phyloP scores from a whole-genome alignment of 2,113 vertebrate species.

The Trogon surrucura region DNA sequence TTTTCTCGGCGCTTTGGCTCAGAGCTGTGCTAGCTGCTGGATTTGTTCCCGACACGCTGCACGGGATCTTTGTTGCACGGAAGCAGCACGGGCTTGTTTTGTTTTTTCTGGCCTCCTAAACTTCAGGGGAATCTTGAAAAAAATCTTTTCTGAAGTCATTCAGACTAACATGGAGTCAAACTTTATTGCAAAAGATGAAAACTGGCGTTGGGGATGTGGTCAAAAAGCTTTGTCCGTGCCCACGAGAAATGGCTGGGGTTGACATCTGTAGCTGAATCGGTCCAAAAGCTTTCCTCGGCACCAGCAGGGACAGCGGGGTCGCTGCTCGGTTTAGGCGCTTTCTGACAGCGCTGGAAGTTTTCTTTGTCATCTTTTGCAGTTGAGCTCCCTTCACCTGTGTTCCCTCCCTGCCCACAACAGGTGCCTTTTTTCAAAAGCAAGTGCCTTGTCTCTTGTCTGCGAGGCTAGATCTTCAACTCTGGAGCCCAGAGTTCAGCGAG shows the following conservation, averaged over 20 bases:
- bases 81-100: neutral
- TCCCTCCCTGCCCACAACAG: neutral
- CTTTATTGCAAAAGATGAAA: neutral
- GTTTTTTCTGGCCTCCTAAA: neutral
- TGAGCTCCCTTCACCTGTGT: neutral
- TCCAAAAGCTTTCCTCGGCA: neutral
- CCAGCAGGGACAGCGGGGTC: neutral
- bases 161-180: neutral
- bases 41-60: conserved; percentile 31
- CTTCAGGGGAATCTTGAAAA: neutral
- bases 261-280: neutral
- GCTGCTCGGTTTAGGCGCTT: neutral
- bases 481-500: neutral
- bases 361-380: neutral
- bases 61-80: neutral
- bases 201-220: neutral
- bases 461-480: neutral
- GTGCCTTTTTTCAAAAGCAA: neutral
- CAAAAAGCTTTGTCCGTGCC: neutral
- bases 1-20: conserved; percentile 29
- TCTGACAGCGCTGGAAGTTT: neutral
- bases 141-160: neutral
- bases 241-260: neutral
- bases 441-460: neutral
- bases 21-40: neutral